A percentile compares a stretch with the other conserved stretches of the same genome.
These are phyloP conservation scores for Pelecanus crispus DNA, from an alignment of 2,113 vertebrate genomes.

Conservation along the genomic window DNA sequence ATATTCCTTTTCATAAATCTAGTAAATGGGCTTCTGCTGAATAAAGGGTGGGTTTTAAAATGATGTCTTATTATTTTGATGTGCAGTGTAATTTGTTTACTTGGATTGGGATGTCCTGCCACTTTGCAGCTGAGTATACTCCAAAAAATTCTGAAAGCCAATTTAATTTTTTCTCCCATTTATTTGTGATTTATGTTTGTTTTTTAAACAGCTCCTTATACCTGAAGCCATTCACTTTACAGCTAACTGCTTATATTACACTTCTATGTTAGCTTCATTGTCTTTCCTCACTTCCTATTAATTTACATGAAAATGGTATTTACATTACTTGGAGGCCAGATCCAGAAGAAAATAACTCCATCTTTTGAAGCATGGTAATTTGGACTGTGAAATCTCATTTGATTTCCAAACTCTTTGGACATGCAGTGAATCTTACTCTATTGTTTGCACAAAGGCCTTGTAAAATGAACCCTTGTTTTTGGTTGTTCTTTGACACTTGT, in stretches of 20 bases:
- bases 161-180: background rate
- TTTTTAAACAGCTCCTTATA: background rate
- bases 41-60: conserved; percentile 27
- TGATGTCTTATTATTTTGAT: conserved; percentile 33
- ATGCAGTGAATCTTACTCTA: background rate
- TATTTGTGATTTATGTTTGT: conserved; percentile 22
- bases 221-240: background rate
- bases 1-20: conserved; percentile 21
- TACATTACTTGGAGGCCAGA: background rate
- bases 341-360: background rate
- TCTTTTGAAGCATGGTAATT: background rate
- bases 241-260: background rate
- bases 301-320: background rate
- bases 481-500: background rate
- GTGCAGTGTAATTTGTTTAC: conserved; percentile 9
- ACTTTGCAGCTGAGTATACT: background rate
- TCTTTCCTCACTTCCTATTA: background rate
- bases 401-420: background rate
- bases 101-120: background rate
- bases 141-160: conserved; percentile 4
- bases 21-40: background rate
- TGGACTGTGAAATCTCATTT: background rate
- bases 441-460: background rate
- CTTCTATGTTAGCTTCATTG: background rate
- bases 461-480: background rate